Evolutionary conservation across 2,888 invertebrate species (phyloP).

Genomic region (Tribolium freemani): DNA sequence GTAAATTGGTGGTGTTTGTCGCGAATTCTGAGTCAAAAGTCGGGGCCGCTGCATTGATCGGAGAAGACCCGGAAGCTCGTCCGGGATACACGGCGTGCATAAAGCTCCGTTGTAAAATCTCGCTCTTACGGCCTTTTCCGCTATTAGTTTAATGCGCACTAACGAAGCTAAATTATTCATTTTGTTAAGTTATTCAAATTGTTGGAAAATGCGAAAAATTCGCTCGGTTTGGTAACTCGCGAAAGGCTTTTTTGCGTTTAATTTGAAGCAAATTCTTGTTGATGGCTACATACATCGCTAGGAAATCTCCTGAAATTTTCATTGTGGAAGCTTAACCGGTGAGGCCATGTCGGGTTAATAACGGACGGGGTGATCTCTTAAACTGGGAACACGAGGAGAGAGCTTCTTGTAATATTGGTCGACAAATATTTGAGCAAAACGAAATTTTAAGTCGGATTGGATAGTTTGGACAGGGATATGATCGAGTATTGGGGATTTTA

Average conservation of each 20-base stretch:
- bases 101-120: conserved; percentile 33
- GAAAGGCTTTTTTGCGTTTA: not conserved
- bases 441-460: conserved; percentile 27
- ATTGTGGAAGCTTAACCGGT: not conserved
- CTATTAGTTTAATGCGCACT: conserved; percentile 28
- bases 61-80: conserved; percentile 35
- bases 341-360: conserved; percentile 14
- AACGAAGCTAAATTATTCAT: conserved; percentile 34
- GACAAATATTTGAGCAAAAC: conserved; percentile 26
- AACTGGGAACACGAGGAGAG: not conserved
- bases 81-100: conserved; percentile 28
- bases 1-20: not conserved
- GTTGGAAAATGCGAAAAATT: not conserved
- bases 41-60: conserved; percentile 32
- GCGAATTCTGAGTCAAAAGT: conserved; percentile 16
- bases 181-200: conserved; percentile 22
- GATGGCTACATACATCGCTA: conserved; percentile 4
- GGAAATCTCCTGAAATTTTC: not conserved
- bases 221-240: not conserved
- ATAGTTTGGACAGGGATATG: conserved; percentile 1
- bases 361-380: conserved; percentile 5
- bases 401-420: conserved; percentile 19
- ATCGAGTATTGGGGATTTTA: not conserved
- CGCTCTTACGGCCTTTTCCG: conserved; percentile 22
- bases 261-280: conserved; percentile 6